Evolutionary conservation across 2,113 vertebrate species (phyloP).

Genomic region (Brachyhypopomus occidentalis): DNA sequence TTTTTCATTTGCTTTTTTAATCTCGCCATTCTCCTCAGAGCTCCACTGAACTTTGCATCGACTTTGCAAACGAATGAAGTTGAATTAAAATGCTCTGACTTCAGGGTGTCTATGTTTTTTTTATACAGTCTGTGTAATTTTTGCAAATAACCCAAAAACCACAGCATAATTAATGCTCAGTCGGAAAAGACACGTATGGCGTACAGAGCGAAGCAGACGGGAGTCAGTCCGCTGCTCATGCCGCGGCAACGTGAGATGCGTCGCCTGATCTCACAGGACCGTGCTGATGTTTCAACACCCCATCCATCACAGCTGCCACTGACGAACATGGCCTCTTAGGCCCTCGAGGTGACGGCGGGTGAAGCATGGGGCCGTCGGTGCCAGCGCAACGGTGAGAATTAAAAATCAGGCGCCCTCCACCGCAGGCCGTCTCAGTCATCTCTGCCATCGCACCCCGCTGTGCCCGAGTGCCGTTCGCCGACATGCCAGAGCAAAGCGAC

Average conservation of each 20-base stretch:
- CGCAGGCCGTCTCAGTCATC: no score
- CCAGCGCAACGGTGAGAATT: constrained; percentile 59
- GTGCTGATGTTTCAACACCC: constrained; percentile 35
- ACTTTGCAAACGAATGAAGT: not conserved
- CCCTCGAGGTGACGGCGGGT: constrained; percentile 40
- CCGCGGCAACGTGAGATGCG: not conserved
- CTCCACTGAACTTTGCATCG: not conserved
- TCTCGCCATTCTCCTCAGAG: not conserved
- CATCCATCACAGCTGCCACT: constrained; percentile 34
- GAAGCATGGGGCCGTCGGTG: constrained; percentile 45
- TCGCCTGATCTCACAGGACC: constrained; percentile 19
- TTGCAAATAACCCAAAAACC: no score
- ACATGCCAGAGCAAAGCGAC: constrained; percentile 54
- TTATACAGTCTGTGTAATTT: no score
- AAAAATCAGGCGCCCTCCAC: constrained; percentile 32
- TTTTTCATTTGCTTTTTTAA: not conserved
- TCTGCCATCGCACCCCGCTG: no score
- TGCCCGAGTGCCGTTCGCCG: no score
- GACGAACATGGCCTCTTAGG: constrained; percentile 64
- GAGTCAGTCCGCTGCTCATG: no score
- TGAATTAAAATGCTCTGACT: not conserved
- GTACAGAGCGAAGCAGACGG: no score
- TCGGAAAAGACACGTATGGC: no score
- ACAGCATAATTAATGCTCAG: no score
- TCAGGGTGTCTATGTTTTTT: no score